These are phyloP conservation scores for Scyliorhinus canicula DNA, from an alignment of 2,797 vertebrate genomes.

Conservation along the genomic window DNA sequence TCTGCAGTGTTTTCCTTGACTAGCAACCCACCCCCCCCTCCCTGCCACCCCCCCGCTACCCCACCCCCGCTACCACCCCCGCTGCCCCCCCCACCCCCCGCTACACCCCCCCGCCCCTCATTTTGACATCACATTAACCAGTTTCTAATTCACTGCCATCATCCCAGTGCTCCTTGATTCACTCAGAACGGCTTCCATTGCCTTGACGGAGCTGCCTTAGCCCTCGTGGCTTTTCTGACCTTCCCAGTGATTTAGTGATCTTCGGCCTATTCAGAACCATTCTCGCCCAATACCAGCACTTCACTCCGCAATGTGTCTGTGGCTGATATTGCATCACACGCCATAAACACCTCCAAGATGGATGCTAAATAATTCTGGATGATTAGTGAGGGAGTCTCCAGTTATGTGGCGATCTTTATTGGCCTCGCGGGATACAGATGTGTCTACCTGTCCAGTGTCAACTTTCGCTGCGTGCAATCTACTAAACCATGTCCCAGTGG, in stretches of 20 bases:
- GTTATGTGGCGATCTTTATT: neutral
- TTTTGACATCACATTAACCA: neutral
- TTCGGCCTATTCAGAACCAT: neutral
- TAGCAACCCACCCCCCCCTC: neutral
- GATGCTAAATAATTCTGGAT: neutral
- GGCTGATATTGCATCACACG: neutral
- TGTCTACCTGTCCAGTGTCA: neutral
- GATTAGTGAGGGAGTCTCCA: neutral
- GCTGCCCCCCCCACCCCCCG: neutral
- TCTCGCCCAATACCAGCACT: neutral
- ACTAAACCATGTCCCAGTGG: neutral
- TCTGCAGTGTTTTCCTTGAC: neutral
- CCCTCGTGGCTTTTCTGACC: neutral
- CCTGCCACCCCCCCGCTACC: too few species aligned
- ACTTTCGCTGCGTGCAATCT: neutral
- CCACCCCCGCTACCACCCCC: neutral
- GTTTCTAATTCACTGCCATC: neutral
- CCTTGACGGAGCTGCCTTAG: neutral
- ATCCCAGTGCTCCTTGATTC: neutral
- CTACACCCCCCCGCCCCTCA: neutral
- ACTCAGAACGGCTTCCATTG: neutral
- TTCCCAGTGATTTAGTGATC: neutral
- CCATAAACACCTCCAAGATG: neutral
- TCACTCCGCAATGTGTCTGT: neutral
- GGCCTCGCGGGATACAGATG: neutral